phyloP scores from a whole-genome alignment of 2,797 vertebrate genomes.

The Parauchenoglanis ngamensis region DNA sequence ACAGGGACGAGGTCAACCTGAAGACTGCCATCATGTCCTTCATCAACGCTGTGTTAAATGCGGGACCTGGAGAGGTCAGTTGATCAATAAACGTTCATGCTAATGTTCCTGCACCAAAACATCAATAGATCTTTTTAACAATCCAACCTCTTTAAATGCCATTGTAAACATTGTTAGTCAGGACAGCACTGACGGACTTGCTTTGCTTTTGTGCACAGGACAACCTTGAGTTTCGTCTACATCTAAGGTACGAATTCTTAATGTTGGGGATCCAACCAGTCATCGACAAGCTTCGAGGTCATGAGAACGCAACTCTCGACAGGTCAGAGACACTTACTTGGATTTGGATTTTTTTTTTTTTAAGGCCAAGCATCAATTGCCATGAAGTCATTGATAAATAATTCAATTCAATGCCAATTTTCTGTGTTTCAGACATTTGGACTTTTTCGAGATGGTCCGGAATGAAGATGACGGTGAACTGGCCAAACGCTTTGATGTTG shows the following conservation, averaged over 20 bases:
- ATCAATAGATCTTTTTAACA: background rate
- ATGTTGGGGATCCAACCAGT: conserved; percentile 97
- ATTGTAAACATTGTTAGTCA: background rate
- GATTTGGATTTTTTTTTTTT: background rate
- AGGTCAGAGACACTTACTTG: conserved; percentile 72
- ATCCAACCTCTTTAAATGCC: background rate
- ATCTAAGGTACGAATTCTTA: conserved; percentile 94
- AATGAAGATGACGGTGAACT: conserved; percentile 95
- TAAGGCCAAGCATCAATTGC: background rate
- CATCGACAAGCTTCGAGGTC: conserved; percentile 92
- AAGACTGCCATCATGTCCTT: conserved; percentile 99
- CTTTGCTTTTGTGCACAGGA: conserved; percentile 73
- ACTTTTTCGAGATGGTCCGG: conserved; percentile 98
- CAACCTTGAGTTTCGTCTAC: conserved; percentile 94
- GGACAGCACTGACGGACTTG: background rate
- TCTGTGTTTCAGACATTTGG: conserved; percentile 83
- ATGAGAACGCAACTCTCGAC: conserved; percentile 93
- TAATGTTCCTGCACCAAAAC: background rate
- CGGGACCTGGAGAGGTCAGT: conserved; percentile 92
- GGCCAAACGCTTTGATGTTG: conserved; percentile 91
- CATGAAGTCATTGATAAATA: background rate
- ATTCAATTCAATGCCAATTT: background rate
- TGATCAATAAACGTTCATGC: background rate
- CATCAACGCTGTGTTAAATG: conserved; percentile 95
- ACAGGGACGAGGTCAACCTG: conserved; percentile 93